Conservation (phyloP, 2,113 vertebrate species). For the Eudorcas thomsonii region DNA sequence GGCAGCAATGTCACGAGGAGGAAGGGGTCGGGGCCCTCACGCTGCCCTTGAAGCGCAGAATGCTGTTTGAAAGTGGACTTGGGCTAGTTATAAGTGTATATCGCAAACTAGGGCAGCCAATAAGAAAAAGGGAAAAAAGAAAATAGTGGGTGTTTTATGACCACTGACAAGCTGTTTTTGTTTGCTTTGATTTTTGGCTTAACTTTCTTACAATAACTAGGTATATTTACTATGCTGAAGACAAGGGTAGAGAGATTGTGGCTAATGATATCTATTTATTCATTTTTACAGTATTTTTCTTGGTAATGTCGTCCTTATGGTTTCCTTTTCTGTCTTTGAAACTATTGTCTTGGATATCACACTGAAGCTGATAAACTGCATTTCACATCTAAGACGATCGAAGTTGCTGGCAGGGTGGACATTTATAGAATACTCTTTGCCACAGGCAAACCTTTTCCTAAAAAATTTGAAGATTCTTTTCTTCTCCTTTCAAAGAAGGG, state of each 20-base stretch:
- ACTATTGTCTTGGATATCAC: conserved; percentile 4
- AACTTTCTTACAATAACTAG: fast-evolving
- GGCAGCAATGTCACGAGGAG: background rate
- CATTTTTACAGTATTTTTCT: background rate
- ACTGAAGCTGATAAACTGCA: background rate
- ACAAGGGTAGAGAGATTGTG: no score
- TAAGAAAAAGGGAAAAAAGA: background rate
- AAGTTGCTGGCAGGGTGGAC: background rate
- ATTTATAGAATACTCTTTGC: conserved; percentile 37
- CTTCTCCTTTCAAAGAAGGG: background rate
- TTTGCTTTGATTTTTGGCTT: background rate
- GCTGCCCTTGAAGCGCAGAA: fast-evolving
- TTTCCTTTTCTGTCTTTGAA: background rate
- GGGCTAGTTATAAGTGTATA: background rate
- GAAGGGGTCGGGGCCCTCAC: fast-evolving
- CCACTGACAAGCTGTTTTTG: background rate
- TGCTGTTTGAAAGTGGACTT: background rate
- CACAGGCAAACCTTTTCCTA: background rate
- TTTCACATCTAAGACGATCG: conserved; percentile 6
- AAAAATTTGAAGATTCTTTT: background rate
- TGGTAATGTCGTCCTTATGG: background rate
- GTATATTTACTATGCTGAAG: fast-evolving
- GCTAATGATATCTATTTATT: background rate
- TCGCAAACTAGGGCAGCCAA: background rate
- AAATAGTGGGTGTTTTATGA: background rate